Base-by-base conservation (phyloP, 2,888 invertebrate species). In the Nineta flava region DNA sequence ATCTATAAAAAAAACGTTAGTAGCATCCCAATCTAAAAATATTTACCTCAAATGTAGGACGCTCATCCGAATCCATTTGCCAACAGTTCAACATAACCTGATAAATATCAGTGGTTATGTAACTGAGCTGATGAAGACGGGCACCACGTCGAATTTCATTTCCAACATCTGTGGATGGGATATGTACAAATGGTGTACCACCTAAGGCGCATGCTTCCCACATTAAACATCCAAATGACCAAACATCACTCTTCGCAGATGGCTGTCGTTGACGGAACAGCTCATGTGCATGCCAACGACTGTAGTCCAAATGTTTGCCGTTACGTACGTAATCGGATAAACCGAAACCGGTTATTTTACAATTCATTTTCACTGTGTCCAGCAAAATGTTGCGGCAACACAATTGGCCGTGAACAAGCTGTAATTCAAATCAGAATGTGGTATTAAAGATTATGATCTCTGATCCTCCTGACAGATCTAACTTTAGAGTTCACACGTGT, bases 31-130 rank as follows among this genome's bases (percentile, higher is more conserved):
- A 3, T 19, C 55, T 53, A 49, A 60, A 58, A 19, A 60, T 50
- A 38, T 87, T 69, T 52, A 78, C 75, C 3, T 74, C 69, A 59
- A 86, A 87, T 9, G 74, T 70, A 0, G 86, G 87, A 55, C 90
- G 72, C 61, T 91, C 90, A 52, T 83, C 84, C 10, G 81, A 77
- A 64, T 88, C 86, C 13, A 80, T 67, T 62, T 86, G 85, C 90
- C 90, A 91, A 61, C 90, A 90, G 60, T 87, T 83, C 43, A 83
- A 68, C 68, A 88, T 79, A 50, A 88, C 66, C 64, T 90, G 88
- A 65, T 87, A 87, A 26, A 90, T 67, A 56, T 85, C 84, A 61
- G 85, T 85, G 17, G 77, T 81, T 21, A 85, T 76, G 61, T 84
- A 84, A 2, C 75, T 72, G 1, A 86, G 75, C 61, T 87, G 87